phyloP scores from a whole-genome alignment of 2,113 vertebrate species.

The Ceyx melanurus region DNA sequence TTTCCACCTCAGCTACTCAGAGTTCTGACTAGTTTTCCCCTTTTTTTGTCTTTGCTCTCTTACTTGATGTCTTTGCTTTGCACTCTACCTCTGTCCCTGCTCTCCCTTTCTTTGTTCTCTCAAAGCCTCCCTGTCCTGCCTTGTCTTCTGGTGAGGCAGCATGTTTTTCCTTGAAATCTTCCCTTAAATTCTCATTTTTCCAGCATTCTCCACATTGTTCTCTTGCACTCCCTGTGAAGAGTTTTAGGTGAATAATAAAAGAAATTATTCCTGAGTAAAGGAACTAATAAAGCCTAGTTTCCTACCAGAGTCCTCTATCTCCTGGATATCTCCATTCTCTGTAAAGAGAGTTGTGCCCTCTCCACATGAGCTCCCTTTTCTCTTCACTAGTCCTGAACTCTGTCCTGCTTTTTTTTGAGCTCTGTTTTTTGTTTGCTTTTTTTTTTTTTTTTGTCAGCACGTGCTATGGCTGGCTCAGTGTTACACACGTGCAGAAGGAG shows the following conservation, averaged over 20 bases:
- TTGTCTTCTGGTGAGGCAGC: not conserved
- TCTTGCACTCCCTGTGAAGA: not conserved
- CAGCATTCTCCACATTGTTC: not conserved
- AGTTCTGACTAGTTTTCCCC: not conserved
- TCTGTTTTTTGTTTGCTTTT: too few species aligned
- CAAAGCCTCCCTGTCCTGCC: accelerated
- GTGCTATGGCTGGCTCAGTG: not conserved
- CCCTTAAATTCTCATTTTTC: not conserved
- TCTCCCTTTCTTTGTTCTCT: not conserved
- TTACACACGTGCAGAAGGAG: not conserved
- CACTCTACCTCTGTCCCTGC: accelerated
- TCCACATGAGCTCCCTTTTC: accelerated
- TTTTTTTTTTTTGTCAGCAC: not conserved
- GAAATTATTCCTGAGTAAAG: not conserved
- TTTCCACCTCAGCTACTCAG: not conserved
- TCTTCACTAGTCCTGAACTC: not conserved
- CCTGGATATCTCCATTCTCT: accelerated
- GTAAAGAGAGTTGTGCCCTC: not conserved
- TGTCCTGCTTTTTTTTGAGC: accelerated
- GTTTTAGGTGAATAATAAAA: not conserved
- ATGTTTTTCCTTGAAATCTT: not conserved
- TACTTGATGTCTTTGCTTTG: not conserved
- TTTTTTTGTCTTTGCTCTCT: not conserved
- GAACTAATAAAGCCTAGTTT: not conserved
- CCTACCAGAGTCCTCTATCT: not conserved